Conservation (phyloP, 2,888 invertebrate genomes). For the Anodontia alba region DNA sequence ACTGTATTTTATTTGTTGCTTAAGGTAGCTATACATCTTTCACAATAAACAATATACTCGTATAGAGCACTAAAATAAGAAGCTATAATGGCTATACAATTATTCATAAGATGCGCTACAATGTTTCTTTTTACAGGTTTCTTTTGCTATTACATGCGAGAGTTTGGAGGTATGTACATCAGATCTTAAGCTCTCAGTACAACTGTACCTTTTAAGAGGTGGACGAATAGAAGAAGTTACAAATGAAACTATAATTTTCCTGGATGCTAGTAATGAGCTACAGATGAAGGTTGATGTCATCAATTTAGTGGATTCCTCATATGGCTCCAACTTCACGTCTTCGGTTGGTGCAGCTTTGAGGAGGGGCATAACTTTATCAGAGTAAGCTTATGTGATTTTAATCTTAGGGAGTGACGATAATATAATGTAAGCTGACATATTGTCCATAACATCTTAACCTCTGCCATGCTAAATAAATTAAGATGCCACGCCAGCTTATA, state of each 20-base stretch:
- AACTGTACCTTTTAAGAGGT: constrained; percentile 27
- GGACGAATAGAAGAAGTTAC: not conserved
- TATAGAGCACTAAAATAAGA: too few relatives aligned
- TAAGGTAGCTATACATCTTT: too few relatives aligned
- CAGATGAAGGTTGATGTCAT: constrained; percentile 39
- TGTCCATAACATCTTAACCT: too few relatives aligned
- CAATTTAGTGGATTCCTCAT: constrained; percentile 42
- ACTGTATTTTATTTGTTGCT: too few relatives aligned
- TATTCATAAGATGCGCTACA: too few relatives aligned
- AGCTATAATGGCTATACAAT: too few relatives aligned
- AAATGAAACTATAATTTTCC: constrained; percentile 28
- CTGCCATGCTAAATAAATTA: too few relatives aligned
- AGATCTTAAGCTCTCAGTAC: constrained; percentile 33
- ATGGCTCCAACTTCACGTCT: constrained; percentile 47
- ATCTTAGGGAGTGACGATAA: too few relatives aligned
- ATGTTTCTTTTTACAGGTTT: constrained; percentile 45
- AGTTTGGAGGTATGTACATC: constrained; percentile 37
- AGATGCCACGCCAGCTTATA: too few relatives aligned
- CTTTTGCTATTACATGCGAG: constrained; percentile 56
- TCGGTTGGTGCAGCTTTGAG: constrained; percentile 10
- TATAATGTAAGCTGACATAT: too few relatives aligned
- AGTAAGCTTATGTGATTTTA: too few relatives aligned
- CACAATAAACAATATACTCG: too few relatives aligned
- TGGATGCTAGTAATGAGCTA: constrained; percentile 26
- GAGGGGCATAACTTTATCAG: not conserved